These are phyloP conservation scores for Drosophila persimilis DNA, from an alignment of 1,140 invertebrate genomes.

Conservation along the genomic window DNA sequence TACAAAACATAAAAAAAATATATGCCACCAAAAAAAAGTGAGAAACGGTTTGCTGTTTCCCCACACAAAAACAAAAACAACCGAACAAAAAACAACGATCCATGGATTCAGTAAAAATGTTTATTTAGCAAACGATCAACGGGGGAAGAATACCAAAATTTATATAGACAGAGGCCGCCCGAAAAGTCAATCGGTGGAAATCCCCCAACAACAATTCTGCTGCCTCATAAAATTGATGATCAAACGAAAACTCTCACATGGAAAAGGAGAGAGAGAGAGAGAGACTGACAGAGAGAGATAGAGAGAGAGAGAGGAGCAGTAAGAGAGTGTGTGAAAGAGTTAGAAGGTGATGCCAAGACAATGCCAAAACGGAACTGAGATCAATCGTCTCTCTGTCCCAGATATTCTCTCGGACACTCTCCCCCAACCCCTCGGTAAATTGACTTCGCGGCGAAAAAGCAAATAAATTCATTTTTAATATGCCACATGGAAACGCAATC, in stretches of 20 bases:
- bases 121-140: slow-evolving; percentile 79
- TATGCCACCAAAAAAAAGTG: slow-evolving; percentile 41
- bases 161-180: slow-evolving; percentile 65
- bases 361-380: slow-evolving; percentile 69
- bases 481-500: slow-evolving; percentile 36
- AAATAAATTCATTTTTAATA: slow-evolving; percentile 80
- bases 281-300: background rate
- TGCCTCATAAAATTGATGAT: slow-evolving; percentile 74
- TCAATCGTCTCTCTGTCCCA: slow-evolving; percentile 66
- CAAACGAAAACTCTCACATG: slow-evolving; percentile 78
- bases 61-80: slow-evolving; percentile 29
- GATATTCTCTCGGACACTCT: slow-evolving; percentile 8
- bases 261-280: slow-evolving; percentile 16
- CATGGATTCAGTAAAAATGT: slow-evolving; percentile 60
- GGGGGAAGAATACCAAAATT: slow-evolving; percentile 69
- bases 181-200: slow-evolving; percentile 74
- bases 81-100: slow-evolving; percentile 12
- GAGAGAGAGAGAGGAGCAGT: background rate
- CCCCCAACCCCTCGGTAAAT: background rate
- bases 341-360: slow-evolving; percentile 6
- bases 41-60: slow-evolving; percentile 46
- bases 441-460: slow-evolving; percentile 49
- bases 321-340: background rate
- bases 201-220: slow-evolving; percentile 58
- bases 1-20: slow-evolving; percentile 37